These are phyloP conservation scores for Drosophila atripex DNA, from an alignment of 2,888 invertebrate species.

Conservation along the genomic window DNA sequence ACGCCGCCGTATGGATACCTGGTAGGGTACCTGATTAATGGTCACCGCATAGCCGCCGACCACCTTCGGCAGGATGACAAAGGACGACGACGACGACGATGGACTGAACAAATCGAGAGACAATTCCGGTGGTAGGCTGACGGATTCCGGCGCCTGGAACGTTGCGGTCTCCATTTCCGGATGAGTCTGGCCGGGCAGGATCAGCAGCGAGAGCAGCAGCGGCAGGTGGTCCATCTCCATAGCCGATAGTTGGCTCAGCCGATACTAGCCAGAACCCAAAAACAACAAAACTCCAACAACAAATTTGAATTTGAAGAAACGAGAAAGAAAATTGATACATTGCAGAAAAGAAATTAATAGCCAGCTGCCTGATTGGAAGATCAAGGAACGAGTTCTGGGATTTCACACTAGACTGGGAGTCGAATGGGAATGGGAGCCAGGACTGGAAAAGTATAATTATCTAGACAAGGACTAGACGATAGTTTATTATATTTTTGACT, in stretches of 20 bases:
- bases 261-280: not conserved
- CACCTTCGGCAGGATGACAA: constrained; percentile 43
- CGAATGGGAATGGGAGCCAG: no score
- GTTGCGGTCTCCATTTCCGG: no score
- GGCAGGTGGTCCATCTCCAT: constrained; percentile 17
- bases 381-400: no score
- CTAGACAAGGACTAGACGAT: not conserved
- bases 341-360: not conserved
- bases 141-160: not conserved
- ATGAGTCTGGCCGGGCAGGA: not conserved
- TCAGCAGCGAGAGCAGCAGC: constrained; percentile 15
- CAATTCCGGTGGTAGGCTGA: not conserved
- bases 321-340: not conserved
- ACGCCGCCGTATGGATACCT: constrained; percentile 55
- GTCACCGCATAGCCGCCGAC: constrained; percentile 50
- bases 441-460: no score
- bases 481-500: not conserved
- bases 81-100: not conserved
- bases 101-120: not conserved
- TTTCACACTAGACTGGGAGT: no score
- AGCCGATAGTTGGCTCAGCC: not conserved
- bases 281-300: not conserved
- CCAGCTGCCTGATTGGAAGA: not conserved
- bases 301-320: not conserved
- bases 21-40: constrained; percentile 44